Conservation (phyloP, 2,888 invertebrate genomes). For the Tachina lurida region DNA sequence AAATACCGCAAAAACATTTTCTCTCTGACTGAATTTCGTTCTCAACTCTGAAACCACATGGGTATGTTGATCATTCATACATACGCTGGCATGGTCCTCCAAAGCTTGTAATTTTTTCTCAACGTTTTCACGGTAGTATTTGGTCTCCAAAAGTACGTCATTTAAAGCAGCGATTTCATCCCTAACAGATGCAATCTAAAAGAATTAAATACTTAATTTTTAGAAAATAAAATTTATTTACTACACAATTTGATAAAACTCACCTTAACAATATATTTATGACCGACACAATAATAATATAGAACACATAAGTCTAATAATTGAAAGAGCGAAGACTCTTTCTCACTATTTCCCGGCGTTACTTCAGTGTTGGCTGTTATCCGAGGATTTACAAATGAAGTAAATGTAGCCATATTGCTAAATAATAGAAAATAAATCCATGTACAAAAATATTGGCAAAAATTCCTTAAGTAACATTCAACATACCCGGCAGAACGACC, state of each 20-base stretch:
- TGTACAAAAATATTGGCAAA: constrained; percentile 40
- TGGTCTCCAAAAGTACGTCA: constrained; percentile 81
- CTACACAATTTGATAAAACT: background rate
- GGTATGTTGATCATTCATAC: constrained; percentile 78
- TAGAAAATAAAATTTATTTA: background rate
- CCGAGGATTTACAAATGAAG: constrained; percentile 77
- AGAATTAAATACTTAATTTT: background rate
- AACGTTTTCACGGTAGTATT: constrained; percentile 80
- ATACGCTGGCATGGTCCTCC: constrained; percentile 78
- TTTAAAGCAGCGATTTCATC: constrained; percentile 82
- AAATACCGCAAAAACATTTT: constrained; percentile 81
- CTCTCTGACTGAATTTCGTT: constrained; percentile 80
- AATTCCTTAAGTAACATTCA: constrained; percentile 34
- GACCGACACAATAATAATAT: constrained; percentile 82
- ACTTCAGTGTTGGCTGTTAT: constrained; percentile 71
- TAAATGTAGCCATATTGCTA: constrained; percentile 75
- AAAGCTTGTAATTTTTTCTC: constrained; percentile 78
- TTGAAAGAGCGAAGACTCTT: constrained; percentile 79
- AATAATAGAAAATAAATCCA: constrained; percentile 39
- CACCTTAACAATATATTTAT: constrained; percentile 82
- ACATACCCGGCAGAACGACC: constrained; percentile 78
- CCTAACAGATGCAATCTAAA: constrained; percentile 80
- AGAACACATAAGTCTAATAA: constrained; percentile 80
- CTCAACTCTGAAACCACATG: constrained; percentile 80
- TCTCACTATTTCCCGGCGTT: constrained; percentile 76